These are phyloP conservation scores for Palythoa grandiflora DNA, from an alignment of 92 coral and sea anemone genomes.

Conservation along the genomic window DNA sequence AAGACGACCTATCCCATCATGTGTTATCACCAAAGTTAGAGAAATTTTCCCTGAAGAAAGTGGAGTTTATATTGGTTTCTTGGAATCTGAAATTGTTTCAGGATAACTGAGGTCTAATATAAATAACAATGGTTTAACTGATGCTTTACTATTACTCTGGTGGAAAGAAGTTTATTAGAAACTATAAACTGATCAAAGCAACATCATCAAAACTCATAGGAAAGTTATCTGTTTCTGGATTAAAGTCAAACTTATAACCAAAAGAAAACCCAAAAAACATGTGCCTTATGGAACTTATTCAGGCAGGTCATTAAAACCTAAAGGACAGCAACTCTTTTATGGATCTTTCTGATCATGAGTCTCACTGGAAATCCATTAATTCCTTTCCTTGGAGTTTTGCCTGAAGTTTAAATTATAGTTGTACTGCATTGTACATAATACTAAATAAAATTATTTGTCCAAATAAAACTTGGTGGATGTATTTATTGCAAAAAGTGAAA, in stretches of 20 bases:
- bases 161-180: background rate
- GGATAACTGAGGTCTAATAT: background rate
- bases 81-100: background rate
- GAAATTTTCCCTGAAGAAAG: background rate
- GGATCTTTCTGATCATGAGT: background rate
- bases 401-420: background rate
- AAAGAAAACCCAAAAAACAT: background rate
- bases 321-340: background rate
- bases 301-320: background rate
- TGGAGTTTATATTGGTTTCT: background rate
- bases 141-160: background rate
- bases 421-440: background rate
- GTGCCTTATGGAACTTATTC: background rate
- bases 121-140: background rate
- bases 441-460: background rate
- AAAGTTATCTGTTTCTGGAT: background rate
- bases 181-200: background rate
- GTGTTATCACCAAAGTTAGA: background rate
- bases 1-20: background rate
- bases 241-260: background rate
- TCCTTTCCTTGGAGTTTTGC: background rate
- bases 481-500: background rate
- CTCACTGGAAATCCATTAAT: background rate
- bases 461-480: background rate
- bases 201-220: background rate